Conservation (phyloP, 2,113 vertebrate genomes). For the Sturnus vulgaris region DNA sequence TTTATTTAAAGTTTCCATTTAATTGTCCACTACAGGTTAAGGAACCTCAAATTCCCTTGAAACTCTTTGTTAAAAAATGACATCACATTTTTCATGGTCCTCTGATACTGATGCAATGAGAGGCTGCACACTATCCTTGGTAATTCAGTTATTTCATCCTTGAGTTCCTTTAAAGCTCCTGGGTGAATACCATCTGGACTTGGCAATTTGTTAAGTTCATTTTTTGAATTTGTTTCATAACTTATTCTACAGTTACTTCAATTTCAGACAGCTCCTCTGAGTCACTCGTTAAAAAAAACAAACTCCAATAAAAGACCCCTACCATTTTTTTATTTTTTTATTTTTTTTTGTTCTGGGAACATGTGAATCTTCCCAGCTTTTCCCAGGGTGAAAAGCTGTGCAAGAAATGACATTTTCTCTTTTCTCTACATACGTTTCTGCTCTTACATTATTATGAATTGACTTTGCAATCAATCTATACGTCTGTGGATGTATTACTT, state of each 20-base stretch:
- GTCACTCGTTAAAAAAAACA: background rate
- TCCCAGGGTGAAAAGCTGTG: background rate
- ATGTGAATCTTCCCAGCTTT: background rate
- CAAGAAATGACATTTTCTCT: background rate
- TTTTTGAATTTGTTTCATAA: constrained; percentile 14
- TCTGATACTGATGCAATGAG: background rate
- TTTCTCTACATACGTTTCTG: background rate
- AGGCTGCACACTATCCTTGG: background rate
- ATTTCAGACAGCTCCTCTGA: background rate
- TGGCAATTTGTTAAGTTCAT: constrained; percentile 22
- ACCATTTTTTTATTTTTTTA: too few species aligned
- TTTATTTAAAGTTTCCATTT: background rate
- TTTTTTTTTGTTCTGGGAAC: background rate
- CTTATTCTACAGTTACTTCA: background rate
- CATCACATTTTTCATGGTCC: background rate
- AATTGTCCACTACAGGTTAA: background rate
- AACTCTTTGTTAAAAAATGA: background rate
- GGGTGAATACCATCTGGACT: constrained; percentile 39
- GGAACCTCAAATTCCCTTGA: background rate
- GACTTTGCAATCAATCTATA: background rate
- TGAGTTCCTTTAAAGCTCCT: constrained; percentile 25
- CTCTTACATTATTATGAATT: background rate
- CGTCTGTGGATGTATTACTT: background rate
- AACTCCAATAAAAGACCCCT: background rate
- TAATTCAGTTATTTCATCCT: constrained; percentile 33